Conservation (phyloP, 2,888 invertebrate genomes). For the Boloria euphrosyne region DNA sequence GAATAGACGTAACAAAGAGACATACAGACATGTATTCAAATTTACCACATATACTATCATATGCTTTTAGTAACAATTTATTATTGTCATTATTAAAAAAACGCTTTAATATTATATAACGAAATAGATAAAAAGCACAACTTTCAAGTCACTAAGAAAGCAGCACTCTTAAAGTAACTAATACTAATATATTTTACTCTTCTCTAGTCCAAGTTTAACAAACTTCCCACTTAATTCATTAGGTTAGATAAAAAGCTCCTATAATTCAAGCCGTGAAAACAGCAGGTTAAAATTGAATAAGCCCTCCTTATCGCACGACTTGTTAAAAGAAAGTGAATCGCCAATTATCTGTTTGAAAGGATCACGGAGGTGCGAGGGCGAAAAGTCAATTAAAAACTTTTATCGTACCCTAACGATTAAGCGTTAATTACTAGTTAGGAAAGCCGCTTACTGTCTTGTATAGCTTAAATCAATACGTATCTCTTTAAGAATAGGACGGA, state of each 20-base stretch:
- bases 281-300: conserved; percentile 9
- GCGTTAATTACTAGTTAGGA: conserved; percentile 58
- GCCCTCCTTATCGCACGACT: conserved; percentile 19
- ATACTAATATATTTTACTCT: too few relatives aligned
- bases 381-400: conserved; percentile 68
- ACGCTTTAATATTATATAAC: too few relatives aligned
- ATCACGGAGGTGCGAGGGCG: conserved; percentile 46
- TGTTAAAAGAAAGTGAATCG: conserved; percentile 45
- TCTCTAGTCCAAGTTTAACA: background rate
- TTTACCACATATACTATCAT: too few relatives aligned
- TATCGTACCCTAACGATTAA: conserved; percentile 53
- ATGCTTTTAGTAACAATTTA: too few relatives aligned
- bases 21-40: too few relatives aligned
- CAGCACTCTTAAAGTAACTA: too few relatives aligned
- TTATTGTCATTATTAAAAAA: too few relatives aligned
- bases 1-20: too few relatives aligned
- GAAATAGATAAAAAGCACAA: too few relatives aligned
- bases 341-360: conserved; percentile 53
- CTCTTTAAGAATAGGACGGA: background rate
- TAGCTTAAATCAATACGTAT: background rate
- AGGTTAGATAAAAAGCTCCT: background rate
- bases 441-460: conserved; percentile 41
- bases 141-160: too few relatives aligned
- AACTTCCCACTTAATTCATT: background rate
- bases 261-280: conserved; percentile 6